Evolutionary conservation across 1,140 invertebrate species (phyloP).

Genomic region (Heliconius himera): DNA sequence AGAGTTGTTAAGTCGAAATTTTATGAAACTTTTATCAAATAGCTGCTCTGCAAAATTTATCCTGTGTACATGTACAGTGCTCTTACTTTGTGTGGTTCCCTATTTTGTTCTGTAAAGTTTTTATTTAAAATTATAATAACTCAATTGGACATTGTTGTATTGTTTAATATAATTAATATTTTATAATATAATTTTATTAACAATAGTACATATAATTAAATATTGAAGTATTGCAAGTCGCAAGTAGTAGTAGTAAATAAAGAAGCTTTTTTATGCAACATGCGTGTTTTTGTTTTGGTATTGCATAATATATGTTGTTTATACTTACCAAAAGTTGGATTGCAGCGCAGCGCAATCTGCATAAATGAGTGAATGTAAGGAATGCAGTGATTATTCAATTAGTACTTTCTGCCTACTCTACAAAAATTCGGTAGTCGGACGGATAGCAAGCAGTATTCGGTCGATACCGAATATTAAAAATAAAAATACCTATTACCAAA

Average conservation of each 20-base stretch:
- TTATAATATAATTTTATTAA: neutral
- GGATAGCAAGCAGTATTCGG: too few relatives aligned
- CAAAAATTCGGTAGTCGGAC: too few relatives aligned
- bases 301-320: too few relatives aligned
- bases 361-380: too few relatives aligned
- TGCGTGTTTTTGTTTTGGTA: too few relatives aligned
- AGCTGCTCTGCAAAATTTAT: neutral
- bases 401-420: too few relatives aligned
- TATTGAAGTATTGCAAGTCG: neutral
- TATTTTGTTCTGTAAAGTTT: neutral
- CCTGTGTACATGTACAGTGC: neutral
- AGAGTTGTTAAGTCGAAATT: neutral
- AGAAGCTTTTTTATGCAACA: neutral
- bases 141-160: neutral
- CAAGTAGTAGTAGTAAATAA: neutral
- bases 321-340: too few relatives aligned
- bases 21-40: neutral
- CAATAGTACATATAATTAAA: neutral
- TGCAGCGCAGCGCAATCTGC: too few relatives aligned
- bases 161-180: neutral
- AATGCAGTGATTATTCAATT: too few relatives aligned
- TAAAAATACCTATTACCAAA: too few relatives aligned
- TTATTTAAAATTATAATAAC: neutral
- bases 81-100: neutral
- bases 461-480: too few relatives aligned